Percentiles rank a stretch among this genome's conserved stretches.
phyloP scores from a whole-genome alignment of 35 echinoderm and acorn worm genomes.

The Heliocidaris tuberculata region DNA sequence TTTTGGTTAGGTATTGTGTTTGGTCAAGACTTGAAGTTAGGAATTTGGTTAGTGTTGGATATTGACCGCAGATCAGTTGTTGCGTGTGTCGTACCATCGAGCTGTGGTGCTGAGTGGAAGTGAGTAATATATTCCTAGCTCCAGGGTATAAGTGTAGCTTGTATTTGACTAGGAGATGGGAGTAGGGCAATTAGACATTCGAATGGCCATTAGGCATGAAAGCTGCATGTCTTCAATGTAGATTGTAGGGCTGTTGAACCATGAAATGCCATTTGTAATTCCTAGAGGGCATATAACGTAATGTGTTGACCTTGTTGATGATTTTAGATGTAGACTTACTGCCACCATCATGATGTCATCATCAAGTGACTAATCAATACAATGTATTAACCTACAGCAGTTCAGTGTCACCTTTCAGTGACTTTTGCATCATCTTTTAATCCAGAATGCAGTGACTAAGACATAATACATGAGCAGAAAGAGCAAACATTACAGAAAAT shows the following conservation, averaged over 20 bases:
- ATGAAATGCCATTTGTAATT: background rate
- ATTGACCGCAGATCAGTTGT: too few relatives aligned
- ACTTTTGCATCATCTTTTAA: too few relatives aligned
- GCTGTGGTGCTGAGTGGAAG: background rate
- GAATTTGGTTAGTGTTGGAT: too few relatives aligned
- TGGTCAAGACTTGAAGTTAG: too few relatives aligned
- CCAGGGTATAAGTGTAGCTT: background rate
- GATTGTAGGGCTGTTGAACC: background rate
- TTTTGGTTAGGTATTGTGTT: too few relatives aligned
- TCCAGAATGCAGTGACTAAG: too few relatives aligned
- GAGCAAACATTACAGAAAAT: too few relatives aligned
- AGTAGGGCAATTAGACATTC: background rate
- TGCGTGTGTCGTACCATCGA: too few relatives aligned
- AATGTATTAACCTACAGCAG: too few relatives aligned
- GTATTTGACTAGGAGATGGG: background rate
- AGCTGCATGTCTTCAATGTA: background rate
- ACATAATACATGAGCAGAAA: too few relatives aligned
- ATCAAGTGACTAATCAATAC: too few relatives aligned
- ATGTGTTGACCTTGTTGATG: background rate
- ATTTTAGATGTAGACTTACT: background rate
- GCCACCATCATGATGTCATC: background rate
- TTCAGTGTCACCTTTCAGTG: too few relatives aligned
- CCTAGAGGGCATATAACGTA: conserved; percentile 15
- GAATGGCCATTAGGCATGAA: background rate
- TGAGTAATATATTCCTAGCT: background rate